Base-by-base conservation (phyloP, 2,113 vertebrate species). In the Zapus hudsonius region DNA sequence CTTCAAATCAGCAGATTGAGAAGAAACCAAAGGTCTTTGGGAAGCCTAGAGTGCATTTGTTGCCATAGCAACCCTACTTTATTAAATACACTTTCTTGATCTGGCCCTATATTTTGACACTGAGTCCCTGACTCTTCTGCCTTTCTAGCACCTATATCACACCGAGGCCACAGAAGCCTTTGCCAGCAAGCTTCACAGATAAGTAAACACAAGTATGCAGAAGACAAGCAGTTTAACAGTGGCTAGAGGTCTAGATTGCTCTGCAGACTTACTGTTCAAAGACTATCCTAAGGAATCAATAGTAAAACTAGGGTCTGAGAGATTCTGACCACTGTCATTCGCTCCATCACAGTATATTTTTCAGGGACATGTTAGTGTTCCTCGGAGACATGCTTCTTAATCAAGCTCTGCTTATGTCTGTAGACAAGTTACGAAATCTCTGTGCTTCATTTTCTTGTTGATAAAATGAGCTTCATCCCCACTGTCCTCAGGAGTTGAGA, bases 371-470 rank as follows among this genome's bases (percentile, higher is more conserved):
- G 76, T 76, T 61, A 84, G 27, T 84, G 23, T 78, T 27, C 10
- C 47, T 61, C n/a, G 64, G 33, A 84, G 40, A 84, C 7, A 87
- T 81, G 31, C 38, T 64, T 76, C 40, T 63, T 78, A 78, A 78
- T 78, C 22, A 90, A 91, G 52, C 44, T 91, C 42, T 79, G 38
- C 81, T 93, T 78, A 52, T 17, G 70, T 67, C 11, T 36, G 73
- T 78, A 63, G 55, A 83, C 8, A 88, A 92, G 13, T 76, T 79
- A 84, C 55, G 70, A 42, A 89, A 69, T 67, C 33, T 75, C n/a
- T 86, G 20, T 82, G 70, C 25, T 67, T 95, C 70, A 93, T 8
- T 78, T 90, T 20, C 16, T 85, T 81, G 33, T 61, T 75, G 87
- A 90, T 76, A 78, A 76, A 75, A 73, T 33, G 13, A n/a, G 44